Conservation (phyloP, 2,888 invertebrate species). For the Nomada hirtipes region DNA sequence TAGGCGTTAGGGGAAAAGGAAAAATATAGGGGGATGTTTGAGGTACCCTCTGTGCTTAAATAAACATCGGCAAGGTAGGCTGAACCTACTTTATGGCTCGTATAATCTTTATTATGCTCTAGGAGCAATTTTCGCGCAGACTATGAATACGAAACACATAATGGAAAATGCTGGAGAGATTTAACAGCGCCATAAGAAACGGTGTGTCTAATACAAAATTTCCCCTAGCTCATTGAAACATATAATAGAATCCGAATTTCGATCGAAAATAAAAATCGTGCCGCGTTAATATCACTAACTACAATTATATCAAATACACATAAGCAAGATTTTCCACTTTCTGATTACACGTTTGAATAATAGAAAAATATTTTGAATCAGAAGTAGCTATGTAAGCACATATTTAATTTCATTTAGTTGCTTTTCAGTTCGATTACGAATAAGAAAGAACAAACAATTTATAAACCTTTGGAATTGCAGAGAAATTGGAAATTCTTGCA, state of each 20-base stretch:
- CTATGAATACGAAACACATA: constrained; percentile 82
- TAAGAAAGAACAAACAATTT: too few relatives aligned
- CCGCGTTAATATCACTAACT: too few relatives aligned
- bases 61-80: constrained; percentile 76
- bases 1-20: not conserved
- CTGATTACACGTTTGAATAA: too few relatives aligned
- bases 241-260: constrained; percentile 50
- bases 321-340: too few relatives aligned
- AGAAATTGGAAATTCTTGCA: too few relatives aligned
- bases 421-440: too few relatives aligned
- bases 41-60: constrained; percentile 69
- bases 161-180: constrained; percentile 73
- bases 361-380: too few relatives aligned
- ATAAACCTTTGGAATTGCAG: too few relatives aligned
- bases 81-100: constrained; percentile 79
- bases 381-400: too few relatives aligned
- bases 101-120: constrained; percentile 81
- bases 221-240: constrained; percentile 70
- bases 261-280: too few relatives aligned
- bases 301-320: too few relatives aligned
- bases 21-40: constrained; percentile 7
- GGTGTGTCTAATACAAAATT: constrained; percentile 70
- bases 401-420: too few relatives aligned
- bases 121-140: constrained; percentile 80
- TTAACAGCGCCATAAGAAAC: constrained; percentile 75